phyloP scores from a whole-genome alignment of 1,140 invertebrate species.

The Aphis gossypii region DNA sequence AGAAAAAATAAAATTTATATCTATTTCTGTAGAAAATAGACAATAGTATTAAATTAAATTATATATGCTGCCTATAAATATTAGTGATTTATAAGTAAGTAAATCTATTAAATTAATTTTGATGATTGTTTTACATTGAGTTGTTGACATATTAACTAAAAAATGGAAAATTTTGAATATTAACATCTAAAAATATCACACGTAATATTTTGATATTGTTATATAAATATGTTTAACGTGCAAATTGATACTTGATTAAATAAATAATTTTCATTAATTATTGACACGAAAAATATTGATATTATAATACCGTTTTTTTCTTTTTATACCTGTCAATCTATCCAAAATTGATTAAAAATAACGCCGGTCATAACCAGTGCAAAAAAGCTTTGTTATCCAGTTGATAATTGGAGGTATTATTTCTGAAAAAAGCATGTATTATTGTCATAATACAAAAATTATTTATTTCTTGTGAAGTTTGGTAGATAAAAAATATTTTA shows the following conservation, averaged over 20 bases:
- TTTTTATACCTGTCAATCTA: neutral
- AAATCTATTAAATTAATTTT: no score
- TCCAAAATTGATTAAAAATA: constrained; percentile 8
- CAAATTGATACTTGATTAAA: neutral
- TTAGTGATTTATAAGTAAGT: no score
- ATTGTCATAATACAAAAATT: neutral
- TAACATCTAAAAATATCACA: no score
- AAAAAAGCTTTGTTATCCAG: neutral
- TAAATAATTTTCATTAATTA: constrained; percentile 2
- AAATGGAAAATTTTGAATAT: neutral
- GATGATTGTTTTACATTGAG: no score
- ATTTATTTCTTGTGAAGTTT: neutral
- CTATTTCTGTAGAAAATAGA: no score
- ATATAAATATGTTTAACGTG: neutral
- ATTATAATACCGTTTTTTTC: neutral
- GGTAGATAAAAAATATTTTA: neutral
- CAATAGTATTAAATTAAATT: neutral
- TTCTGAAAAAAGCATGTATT: neutral
- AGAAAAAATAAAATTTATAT: no score
- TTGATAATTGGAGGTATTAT: neutral
- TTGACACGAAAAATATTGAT: neutral
- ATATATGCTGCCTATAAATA: no score
- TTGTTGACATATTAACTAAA: no score
- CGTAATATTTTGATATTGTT: neutral
- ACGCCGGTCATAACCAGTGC: neutral